Evolutionary conservation across 2,888 invertebrate species (phyloP), one percentile per base, ranked within the genome.

Genomic region (Drosophila suboccidentalis): DNA sequence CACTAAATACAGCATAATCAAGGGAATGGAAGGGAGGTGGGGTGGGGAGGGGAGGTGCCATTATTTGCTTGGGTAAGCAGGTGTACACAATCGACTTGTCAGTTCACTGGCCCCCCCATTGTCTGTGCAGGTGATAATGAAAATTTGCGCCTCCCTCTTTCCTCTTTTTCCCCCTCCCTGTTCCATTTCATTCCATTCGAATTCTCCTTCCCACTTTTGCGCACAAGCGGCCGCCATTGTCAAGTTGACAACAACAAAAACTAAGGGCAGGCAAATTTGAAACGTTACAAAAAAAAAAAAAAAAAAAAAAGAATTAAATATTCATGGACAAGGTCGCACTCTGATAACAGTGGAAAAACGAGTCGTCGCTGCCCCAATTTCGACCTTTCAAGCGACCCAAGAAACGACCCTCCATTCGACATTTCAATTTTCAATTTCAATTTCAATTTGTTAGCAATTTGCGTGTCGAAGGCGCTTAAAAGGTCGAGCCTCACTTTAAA

Each of bases 41-140:
- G 50, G 4, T 4, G 3, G 17, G 49, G 4, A 22, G 10, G 55
- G 32, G 34, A 19, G 38, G n/a, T 46, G 38, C 15, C 59, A 68
- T 78, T 72, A 78, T 77, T 60, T 77, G 80, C 75, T 66, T 53
- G 80, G 79, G 44, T 66, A 79, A 73, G 60, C 76, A 77, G 76
- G 78, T 77, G 78, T 43, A 39, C 80, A 64, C 63, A 79, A 75
- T 75, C 62, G 71, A 71, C 62, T 60, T 57, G 58, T 75, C 75
- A 80, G 77, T 78, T 78, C 80, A 80, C 54, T 79, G 64, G 68
- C 72, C 74, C 26, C 26, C 58, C 34, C 58, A 44, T 75, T 66
- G 65, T 69, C 47, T 46, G 49, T 49, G n/a, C 36, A 67, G 82
- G 78, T 78, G 82, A 78, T 80, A 80, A 78, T 80, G 66, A 78